Percentiles rank a stretch among this genome's conserved stretches.
Conservation (phyloP, 64 coral and sea anemone genomes). For the Dendrophyllia cribrosa region DNA sequence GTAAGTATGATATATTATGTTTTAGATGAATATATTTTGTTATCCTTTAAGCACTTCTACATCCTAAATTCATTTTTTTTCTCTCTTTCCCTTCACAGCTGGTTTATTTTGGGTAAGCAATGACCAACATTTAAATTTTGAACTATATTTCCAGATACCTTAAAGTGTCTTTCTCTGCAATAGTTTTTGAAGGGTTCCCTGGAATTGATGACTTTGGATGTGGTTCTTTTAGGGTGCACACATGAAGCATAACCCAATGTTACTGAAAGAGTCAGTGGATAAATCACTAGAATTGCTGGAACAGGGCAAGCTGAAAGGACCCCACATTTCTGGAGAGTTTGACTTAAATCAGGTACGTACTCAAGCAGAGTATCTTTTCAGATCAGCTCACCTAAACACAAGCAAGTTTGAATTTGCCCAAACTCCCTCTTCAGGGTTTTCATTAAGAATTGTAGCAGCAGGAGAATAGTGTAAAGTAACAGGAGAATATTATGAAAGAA, state of each 20-base stretch:
- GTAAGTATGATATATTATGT: slow-evolving; percentile 33
- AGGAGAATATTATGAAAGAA: too few relatives aligned
- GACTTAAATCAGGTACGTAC: slow-evolving; percentile 61
- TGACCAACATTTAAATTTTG: background rate
- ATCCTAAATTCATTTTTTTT: background rate
- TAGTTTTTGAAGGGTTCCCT: too few relatives aligned
- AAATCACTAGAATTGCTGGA: slow-evolving; percentile 60
- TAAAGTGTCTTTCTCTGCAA: too few relatives aligned
- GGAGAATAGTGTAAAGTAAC: too few relatives aligned
- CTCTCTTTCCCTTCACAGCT: slow-evolving; percentile 20
- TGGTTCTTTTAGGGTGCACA: slow-evolving; percentile 65
- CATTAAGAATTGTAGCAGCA: too few relatives aligned
- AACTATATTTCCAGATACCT: too few relatives aligned
- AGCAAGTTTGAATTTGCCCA: too few relatives aligned
- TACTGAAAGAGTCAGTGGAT: slow-evolving; percentile 70
- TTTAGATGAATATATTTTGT: too few relatives aligned
- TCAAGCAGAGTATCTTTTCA: too few relatives aligned
- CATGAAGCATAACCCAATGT: slow-evolving; percentile 70
- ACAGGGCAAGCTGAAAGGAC: slow-evolving; percentile 84
- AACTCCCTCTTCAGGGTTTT: too few relatives aligned
- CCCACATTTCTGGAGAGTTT: slow-evolving; percentile 75
- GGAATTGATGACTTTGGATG: too few relatives aligned
- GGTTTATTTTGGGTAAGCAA: slow-evolving; percentile 78
- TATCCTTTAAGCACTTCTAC: background rate
- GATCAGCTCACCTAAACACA: too few relatives aligned